Base-by-base conservation (phyloP, 2,888 invertebrate species). In the Papilio protenor region DNA sequence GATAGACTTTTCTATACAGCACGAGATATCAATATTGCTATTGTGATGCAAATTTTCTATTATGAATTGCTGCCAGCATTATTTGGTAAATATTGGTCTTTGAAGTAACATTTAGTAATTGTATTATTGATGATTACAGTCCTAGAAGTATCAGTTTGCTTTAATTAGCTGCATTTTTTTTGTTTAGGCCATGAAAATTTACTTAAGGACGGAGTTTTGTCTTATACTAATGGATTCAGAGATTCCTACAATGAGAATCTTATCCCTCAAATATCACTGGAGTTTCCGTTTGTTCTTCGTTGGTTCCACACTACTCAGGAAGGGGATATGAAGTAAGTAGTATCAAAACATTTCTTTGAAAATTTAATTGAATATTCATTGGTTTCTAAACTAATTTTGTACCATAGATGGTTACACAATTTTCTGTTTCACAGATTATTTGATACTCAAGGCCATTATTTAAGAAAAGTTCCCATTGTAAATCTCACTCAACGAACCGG, bases 401-500 rank as follows among this genome's bases (percentile, higher is more conserved):
- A 47, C 11, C 52, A n/a, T 18, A 55, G 1, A 55, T 55, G 8
- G 4, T 49, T 49, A 49, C 0, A 49, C 16, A 47, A 8, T 10
- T 11, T 55, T 59, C 12, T 23, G n/a, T 59, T 49, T 84, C 87
- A 55, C 80, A 90, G 91, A 77, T 81, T 90, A 81, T 90, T 87
- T 75, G 88, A 91, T 69, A 80, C 81, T 76, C 76, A 86, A 1
- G 91, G 90, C 0, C 79, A 85, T 55, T 88, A 89, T 27, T 52
- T 90, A 6, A 88, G 85, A 76, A 83, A 88, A 73, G 79, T 87
- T 3, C 90, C 89, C 0, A 82, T 89, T 1, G 87, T 87, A 0
- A 91, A 90, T 55, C 74, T 90, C 0, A 91, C 90, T 0, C 79
- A 89, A 14, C 85, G 88, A 75, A 90, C 90, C 2, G 91, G 90